These are phyloP conservation scores for Rhea americana DNA, from an alignment of 2,113 vertebrate genomes.

Conservation along the genomic window DNA sequence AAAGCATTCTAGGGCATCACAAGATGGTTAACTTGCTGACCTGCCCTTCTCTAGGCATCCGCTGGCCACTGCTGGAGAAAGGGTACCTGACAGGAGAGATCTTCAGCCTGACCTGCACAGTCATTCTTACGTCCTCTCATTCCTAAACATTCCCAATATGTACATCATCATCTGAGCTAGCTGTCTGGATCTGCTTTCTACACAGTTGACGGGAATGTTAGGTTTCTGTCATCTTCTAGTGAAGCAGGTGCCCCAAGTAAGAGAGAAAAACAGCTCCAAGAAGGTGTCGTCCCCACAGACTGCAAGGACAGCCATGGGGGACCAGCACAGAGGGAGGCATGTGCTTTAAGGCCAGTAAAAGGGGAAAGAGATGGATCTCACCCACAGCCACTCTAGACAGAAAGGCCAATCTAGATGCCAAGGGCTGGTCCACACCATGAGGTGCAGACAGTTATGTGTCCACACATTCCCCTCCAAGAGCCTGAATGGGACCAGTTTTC, in stretches of 20 bases:
- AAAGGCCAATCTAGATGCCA: fast-evolving
- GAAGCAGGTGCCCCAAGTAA: neutral
- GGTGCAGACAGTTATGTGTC: neutral
- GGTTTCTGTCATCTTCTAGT: neutral
- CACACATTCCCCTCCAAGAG: too few relatives aligned
- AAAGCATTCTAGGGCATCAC: neutral
- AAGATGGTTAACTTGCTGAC: neutral
- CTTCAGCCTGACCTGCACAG: neutral
- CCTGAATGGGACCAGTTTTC: neutral
- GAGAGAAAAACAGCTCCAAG: neutral
- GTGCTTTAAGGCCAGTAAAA: neutral
- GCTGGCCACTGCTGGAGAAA: neutral
- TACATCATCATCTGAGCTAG: neutral
- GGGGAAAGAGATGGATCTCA: neutral
- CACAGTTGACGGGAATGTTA: neutral
- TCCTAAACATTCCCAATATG: neutral
- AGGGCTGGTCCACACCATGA: neutral
- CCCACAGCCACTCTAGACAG: neutral
- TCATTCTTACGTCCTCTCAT: neutral
- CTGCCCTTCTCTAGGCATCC: neutral
- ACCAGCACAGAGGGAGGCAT: neutral
- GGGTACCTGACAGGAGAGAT: neutral
- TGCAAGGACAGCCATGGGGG: neutral
- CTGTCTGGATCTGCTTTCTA: neutral
- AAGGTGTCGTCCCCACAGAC: neutral